Conservation (phyloP, 2,113 vertebrate species). For the Euleptes europaea region DNA sequence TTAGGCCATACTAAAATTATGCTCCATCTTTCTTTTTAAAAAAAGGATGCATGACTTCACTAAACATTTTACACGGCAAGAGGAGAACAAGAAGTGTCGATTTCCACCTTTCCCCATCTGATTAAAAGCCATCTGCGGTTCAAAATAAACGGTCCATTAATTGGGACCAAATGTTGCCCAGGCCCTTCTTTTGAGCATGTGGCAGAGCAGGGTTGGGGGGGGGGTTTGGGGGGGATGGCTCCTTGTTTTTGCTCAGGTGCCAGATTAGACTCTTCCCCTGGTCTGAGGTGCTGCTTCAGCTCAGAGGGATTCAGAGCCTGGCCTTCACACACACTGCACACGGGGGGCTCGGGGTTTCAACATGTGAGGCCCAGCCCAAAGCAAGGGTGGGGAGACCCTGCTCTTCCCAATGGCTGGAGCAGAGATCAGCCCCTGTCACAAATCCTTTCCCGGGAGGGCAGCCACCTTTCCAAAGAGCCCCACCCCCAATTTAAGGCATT, state of each 20-base stretch:
- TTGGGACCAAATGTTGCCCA: slow-evolving; percentile 61
- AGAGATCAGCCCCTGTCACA: no score
- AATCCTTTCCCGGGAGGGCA: background rate
- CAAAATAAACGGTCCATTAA: slow-evolving; percentile 70
- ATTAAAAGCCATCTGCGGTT: slow-evolving; percentile 69
- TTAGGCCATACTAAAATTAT: slow-evolving; percentile 63
- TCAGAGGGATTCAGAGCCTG: background rate
- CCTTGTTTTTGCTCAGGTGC: rapidly evolving
- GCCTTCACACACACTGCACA: background rate
- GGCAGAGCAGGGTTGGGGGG: no score
- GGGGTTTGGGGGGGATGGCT: rapidly evolving
- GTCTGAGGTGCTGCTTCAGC: background rate
- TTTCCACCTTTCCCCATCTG: slow-evolving; percentile 67
- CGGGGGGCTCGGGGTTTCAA: background rate
- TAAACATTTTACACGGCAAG: slow-evolving; percentile 40
- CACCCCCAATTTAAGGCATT: no score
- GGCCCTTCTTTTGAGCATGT: slow-evolving; percentile 34
- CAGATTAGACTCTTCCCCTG: background rate
- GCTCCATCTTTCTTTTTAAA: slow-evolving; percentile 15
- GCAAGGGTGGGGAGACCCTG: no score
- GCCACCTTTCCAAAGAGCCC: background rate
- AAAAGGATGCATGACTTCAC: slow-evolving; percentile 50
- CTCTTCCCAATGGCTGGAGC: background rate
- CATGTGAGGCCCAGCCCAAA: background rate
- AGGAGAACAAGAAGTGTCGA: slow-evolving; percentile 41